These are phyloP conservation scores for Heliornis fulica DNA, from an alignment of 2,113 vertebrate species.

Conservation along the genomic window DNA sequence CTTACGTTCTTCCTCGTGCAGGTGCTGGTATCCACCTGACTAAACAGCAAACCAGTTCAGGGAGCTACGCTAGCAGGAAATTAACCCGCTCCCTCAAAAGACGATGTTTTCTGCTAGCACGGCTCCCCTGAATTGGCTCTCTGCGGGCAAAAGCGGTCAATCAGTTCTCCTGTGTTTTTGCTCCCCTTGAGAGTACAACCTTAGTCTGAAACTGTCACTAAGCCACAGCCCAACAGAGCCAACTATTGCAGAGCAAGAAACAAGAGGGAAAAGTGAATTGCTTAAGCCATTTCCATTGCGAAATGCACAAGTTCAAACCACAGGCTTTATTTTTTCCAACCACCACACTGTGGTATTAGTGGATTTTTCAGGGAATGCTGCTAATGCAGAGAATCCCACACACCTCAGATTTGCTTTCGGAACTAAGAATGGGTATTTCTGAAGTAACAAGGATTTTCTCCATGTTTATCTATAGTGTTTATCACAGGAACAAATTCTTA, in stretches of 20 bases:
- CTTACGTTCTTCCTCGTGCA: background rate
- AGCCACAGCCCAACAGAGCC: background rate
- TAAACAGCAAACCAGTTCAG: background rate
- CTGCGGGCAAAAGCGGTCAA: background rate
- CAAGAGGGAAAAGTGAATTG: background rate
- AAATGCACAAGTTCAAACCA: slow-evolving; percentile 22
- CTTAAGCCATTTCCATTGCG: background rate
- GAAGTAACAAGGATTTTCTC: background rate
- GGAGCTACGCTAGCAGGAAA: background rate
- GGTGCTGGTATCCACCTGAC: background rate
- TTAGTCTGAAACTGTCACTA: background rate
- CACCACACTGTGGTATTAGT: background rate
- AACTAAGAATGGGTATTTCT: background rate
- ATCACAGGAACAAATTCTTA: background rate
- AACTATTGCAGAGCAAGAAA: background rate
- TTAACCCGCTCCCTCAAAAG: background rate
- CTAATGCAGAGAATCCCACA: background rate
- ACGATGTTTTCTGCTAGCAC: background rate
- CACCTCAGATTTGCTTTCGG: background rate
- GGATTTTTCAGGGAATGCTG: background rate
- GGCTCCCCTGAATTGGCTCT: background rate
- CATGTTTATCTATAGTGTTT: background rate
- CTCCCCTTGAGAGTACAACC: background rate
- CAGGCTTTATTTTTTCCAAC: background rate
- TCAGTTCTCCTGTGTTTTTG: background rate